These are phyloP conservation scores for Stegodyphus mimosarum DNA, from an alignment of 1,140 invertebrate genomes.

Conservation along the genomic window DNA sequence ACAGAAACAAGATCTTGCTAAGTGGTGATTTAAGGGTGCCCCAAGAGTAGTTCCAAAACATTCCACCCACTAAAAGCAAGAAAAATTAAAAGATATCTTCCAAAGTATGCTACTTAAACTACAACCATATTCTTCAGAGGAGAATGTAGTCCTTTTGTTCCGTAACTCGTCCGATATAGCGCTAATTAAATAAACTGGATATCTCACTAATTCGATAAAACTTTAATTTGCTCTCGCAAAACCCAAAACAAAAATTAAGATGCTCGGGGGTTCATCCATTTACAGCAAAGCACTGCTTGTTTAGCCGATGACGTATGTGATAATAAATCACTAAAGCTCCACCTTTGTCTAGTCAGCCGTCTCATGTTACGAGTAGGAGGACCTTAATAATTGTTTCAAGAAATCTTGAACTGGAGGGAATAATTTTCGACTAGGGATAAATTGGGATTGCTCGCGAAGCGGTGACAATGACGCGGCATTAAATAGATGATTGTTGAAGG, in stretches of 20 bases:
- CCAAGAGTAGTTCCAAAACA: too few relatives aligned
- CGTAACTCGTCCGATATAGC: too few relatives aligned
- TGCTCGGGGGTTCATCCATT: constrained; percentile 13
- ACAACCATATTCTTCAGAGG: too few relatives aligned
- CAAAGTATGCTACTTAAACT: too few relatives aligned
- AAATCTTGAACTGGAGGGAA: constrained; percentile 17
- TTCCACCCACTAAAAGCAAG: too few relatives aligned
- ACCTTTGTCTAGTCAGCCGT: constrained; percentile 44
- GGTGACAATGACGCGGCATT: constrained; percentile 18
- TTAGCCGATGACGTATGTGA: constrained; percentile 22
- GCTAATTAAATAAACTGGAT: not conserved
- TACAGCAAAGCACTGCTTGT: constrained; percentile 29
- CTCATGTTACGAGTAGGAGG: not conserved
- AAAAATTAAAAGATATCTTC: too few relatives aligned
- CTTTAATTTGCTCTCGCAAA: constrained; percentile 10
- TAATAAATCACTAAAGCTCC: constrained; percentile 27
- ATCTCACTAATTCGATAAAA: constrained; percentile 14
- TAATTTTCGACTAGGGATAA: not conserved
- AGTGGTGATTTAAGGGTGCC: too few relatives aligned
- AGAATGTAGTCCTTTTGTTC: too few relatives aligned
- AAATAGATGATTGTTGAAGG: constrained; percentile 19
- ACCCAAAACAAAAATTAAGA: constrained; percentile 13
- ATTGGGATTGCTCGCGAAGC: constrained; percentile 6
- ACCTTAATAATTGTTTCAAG: constrained; percentile 38
- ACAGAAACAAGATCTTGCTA: too few relatives aligned